Conservation (phyloP, 2,113 vertebrate genomes). For the Cranoglanis bouderius region DNA sequence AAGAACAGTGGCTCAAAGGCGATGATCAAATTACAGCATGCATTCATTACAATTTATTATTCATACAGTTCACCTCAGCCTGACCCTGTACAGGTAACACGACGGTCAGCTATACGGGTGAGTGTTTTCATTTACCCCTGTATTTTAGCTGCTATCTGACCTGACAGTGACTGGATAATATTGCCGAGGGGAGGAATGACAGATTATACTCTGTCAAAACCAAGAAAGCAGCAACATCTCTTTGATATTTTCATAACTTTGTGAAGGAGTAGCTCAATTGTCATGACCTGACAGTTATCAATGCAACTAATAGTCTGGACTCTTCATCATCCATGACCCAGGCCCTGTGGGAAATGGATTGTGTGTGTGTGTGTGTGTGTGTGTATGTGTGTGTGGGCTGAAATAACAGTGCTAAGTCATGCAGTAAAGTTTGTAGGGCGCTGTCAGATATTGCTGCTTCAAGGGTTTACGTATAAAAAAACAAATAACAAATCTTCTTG, state of each 20-base stretch:
- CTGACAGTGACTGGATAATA: constrained; percentile 20
- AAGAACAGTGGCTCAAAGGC: neutral
- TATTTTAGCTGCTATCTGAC: constrained; percentile 17
- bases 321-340: constrained; percentile 45
- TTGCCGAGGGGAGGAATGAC: constrained; percentile 24
- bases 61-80: neutral
- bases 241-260: constrained; percentile 58
- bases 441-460: neutral
- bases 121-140: constrained; percentile 24
- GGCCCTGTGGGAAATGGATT: constrained; percentile 28
- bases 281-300: constrained; percentile 55
- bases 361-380: neutral
- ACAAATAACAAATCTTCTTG: neutral
- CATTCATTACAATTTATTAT: neutral
- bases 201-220: constrained; percentile 50
- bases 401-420: constrained; percentile 27
- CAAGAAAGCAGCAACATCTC: constrained; percentile 27
- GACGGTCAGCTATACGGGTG: neutral
- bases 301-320: constrained; percentile 54
- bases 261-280: constrained; percentile 40
- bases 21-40: neutral
- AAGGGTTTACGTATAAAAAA: neutral
- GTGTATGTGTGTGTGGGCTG: neutral
- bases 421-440: neutral
- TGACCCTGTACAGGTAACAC: neutral